These are phyloP conservation scores for Crotalus adamanteus DNA, from an alignment of 2,797 vertebrate genomes.

Conservation along the genomic window DNA sequence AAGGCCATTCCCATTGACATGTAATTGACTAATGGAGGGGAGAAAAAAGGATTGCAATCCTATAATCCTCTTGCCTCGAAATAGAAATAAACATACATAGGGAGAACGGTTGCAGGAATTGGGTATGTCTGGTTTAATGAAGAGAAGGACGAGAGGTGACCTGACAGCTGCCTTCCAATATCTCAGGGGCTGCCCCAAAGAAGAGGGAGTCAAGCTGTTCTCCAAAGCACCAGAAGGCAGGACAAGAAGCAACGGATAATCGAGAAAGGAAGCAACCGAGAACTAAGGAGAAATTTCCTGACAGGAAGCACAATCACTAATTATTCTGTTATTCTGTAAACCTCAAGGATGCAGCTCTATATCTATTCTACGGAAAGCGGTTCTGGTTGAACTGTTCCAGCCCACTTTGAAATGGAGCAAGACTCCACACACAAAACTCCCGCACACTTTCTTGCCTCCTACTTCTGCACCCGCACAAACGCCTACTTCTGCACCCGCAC, in stretches of 20 bases:
- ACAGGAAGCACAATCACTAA: background rate
- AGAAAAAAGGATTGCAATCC: background rate
- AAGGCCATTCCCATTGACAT: background rate
- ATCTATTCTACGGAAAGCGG: background rate
- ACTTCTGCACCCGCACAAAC: too few relatives aligned
- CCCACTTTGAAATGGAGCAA: background rate
- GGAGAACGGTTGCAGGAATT: background rate
- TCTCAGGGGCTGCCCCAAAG: background rate
- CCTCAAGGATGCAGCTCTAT: background rate
- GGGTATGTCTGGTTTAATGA: background rate
- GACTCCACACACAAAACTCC: background rate
- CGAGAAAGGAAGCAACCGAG: background rate
- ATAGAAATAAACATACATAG: background rate
- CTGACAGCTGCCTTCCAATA: background rate
- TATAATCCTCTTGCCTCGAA: background rate
- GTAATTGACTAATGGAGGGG: background rate
- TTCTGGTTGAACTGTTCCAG: background rate
- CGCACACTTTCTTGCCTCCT: background rate
- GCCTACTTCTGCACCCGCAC: too few relatives aligned
- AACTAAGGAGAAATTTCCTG: background rate
- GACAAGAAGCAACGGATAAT: background rate
- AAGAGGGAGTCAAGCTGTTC: background rate
- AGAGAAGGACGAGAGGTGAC: rapidly evolving
- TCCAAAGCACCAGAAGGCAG: background rate
- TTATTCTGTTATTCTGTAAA: background rate